phyloP scores from a whole-genome alignment of 2,888 invertebrate genomes.

The Caenorhabditis uteleia region DNA sequence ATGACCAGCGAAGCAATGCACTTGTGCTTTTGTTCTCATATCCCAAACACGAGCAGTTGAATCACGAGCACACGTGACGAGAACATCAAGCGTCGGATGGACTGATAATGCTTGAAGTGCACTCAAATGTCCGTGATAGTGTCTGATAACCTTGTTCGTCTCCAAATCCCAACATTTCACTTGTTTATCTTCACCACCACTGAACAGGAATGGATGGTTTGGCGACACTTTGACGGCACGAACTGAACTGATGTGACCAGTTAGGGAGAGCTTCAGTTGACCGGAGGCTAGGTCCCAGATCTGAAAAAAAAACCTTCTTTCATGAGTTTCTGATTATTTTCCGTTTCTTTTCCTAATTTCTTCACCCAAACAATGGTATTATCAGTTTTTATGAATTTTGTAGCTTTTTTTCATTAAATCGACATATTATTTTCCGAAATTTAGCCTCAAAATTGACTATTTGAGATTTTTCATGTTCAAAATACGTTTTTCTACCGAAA shows the following conservation, averaged over 20 bases:
- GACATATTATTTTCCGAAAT: too few species aligned
- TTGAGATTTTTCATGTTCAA: too few species aligned
- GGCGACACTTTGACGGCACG: constrained; percentile 90
- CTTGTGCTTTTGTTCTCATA: constrained; percentile 96
- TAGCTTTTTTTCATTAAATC: too few species aligned
- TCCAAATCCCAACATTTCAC: constrained; percentile 99
- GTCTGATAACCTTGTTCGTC: constrained; percentile 89
- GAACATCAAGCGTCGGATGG: constrained; percentile 92
- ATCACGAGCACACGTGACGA: constrained; percentile 91
- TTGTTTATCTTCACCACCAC: constrained; percentile 97
- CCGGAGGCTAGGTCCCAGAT: constrained; percentile 98
- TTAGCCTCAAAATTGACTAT: too few species aligned
- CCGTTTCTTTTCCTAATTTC: too few species aligned
- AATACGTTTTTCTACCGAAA: too few species aligned
- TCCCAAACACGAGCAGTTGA: constrained; percentile 95
- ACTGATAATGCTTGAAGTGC: constrained; percentile 88
- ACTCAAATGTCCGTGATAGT: constrained; percentile 97
- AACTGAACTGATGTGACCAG: constrained; percentile 97
- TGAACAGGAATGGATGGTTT: constrained; percentile 95
- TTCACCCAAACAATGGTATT: too few species aligned
- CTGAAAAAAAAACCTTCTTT: too few species aligned
- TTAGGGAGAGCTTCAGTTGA: constrained; percentile 91
- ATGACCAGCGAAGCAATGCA: constrained; percentile 93
- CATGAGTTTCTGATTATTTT: too few species aligned
- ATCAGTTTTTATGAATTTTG: too few species aligned